Evolutionary conservation across 2,888 invertebrate species (phyloP).

Genomic region (Syrista parreyssii): DNA sequence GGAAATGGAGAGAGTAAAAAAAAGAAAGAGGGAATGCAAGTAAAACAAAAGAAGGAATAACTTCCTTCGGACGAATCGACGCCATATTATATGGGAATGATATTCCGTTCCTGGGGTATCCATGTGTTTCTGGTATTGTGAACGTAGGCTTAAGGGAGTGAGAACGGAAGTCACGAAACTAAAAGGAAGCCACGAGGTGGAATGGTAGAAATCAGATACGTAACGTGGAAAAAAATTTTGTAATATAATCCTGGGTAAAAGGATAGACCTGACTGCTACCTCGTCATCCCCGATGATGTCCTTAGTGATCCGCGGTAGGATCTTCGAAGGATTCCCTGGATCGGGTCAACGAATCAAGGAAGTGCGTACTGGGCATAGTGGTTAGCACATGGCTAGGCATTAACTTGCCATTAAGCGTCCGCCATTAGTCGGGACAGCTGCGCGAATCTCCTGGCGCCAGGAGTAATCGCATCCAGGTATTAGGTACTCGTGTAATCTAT

Average conservation of each 20-base stretch:
- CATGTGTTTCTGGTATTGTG: constrained; percentile 9
- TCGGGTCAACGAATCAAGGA: background rate
- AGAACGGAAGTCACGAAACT: constrained; percentile 58
- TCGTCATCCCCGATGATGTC: background rate
- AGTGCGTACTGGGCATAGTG: background rate
- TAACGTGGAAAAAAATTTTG: background rate
- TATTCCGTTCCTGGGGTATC: background rate
- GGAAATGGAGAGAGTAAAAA: background rate
- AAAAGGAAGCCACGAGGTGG: constrained; percentile 49
- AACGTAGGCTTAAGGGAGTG: constrained; percentile 30
- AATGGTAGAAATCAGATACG: background rate
- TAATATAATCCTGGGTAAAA: background rate
- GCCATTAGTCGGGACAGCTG: constrained; percentile 36
- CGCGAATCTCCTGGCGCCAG: constrained; percentile 27
- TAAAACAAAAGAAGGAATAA: background rate
- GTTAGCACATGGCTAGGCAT: constrained; percentile 38
- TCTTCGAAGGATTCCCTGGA: background rate
- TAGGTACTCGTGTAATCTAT: constrained; percentile 30
- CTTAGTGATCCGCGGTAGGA: background rate
- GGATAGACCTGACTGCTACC: background rate
- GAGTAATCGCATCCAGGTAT: constrained; percentile 36
- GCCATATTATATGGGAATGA: background rate
- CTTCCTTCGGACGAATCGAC: background rate
- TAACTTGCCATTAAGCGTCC: constrained; percentile 53
- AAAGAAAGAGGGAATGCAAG: background rate